phyloP scores from a whole-genome alignment of 1,140 invertebrate genomes.

The Hetaerina americana region DNA sequence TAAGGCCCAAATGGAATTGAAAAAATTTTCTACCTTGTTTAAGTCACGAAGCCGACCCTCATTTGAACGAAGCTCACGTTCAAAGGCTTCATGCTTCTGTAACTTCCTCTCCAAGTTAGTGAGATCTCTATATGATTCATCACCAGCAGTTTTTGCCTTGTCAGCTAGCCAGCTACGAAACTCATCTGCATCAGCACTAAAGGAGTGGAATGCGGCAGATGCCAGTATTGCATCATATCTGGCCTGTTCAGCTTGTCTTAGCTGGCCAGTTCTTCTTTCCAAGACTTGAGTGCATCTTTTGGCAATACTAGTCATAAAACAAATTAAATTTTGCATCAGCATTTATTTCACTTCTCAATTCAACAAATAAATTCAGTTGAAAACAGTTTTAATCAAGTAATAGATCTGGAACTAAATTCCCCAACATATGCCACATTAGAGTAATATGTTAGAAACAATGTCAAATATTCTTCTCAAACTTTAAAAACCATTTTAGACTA shows the following conservation, averaged over 20 bases:
- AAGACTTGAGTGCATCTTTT: conserved; percentile 63
- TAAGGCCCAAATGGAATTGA: too few species aligned
- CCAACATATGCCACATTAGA: too few species aligned
- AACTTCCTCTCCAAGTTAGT: conserved; percentile 85
- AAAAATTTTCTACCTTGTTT: conserved; percentile 45
- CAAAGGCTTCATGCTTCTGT: conserved; percentile 96
- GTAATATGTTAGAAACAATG: too few species aligned
- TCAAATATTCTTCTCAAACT: too few species aligned
- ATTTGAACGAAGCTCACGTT: conserved; percentile 83
- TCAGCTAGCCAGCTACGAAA: conserved; percentile 80
- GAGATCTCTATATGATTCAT: conserved; percentile 86
- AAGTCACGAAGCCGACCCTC: conserved; percentile 74
- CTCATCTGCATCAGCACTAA: conserved; percentile 79
- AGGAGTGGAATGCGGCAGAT: conserved; percentile 70
- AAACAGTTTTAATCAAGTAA: too few species aligned
- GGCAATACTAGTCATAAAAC: conserved; percentile 58
- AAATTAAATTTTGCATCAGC: background rate
- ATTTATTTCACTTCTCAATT: background rate
- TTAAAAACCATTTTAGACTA: too few species aligned
- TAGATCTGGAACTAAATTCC: too few species aligned
- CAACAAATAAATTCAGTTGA: background rate
- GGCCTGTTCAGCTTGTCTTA: conserved; percentile 59
- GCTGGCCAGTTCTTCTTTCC: conserved; percentile 45
- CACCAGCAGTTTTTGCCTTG: conserved; percentile 79
- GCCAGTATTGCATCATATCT: conserved; percentile 58